Evolutionary conservation across 2,113 vertebrate species (phyloP), one percentile per base, ranked within the genome.

Genomic region (Orthochromis indermauri): DNA sequence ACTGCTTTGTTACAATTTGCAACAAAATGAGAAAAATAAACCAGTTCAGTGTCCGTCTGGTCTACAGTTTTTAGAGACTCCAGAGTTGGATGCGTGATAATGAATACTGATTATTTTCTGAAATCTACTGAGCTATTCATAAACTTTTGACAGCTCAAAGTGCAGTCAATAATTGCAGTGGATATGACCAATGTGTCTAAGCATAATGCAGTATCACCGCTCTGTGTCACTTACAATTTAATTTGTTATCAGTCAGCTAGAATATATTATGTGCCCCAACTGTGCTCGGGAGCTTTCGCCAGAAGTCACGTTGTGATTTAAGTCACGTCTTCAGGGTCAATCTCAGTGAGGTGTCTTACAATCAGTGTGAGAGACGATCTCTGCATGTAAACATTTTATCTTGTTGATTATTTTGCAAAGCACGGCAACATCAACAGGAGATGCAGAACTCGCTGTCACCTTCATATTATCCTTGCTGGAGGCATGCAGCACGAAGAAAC

Each of bases 231-330:
- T 90, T 88, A 81, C 61, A 87, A 81, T 92, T 89, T 66, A 66
- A 91, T 89, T 90, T 91, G 82, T 92, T 93, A 92, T 95, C 90
- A 86, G 73, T 92, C 92, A 90, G 28, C 47, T 16, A 31, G 80
- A 88, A 66, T 83, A 8, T 76, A 89, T 83, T 76, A 82, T 61
- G 31, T 68, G 45, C 17, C 45, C 26, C 45, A 33, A 78, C 45
- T 51, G 10, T 33, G 83, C 82, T 89, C 63, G 51, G 59, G 54
- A 88, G 81, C 31, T 76, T 45, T 87, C 83, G 57, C 87, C 35
- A 89, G 35, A 80, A 91, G 45, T 83, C 83, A 35, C 63, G 3
- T 84, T 78, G 42, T 84, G 85, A 90, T 89, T 90, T 76, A 73
- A 93, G 80, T 86, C 82, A 82, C 47, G 86, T 78, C 81, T 87